phyloP scores from a whole-genome alignment of 1,140 invertebrate genomes.

The Marisa cornuarietis region DNA sequence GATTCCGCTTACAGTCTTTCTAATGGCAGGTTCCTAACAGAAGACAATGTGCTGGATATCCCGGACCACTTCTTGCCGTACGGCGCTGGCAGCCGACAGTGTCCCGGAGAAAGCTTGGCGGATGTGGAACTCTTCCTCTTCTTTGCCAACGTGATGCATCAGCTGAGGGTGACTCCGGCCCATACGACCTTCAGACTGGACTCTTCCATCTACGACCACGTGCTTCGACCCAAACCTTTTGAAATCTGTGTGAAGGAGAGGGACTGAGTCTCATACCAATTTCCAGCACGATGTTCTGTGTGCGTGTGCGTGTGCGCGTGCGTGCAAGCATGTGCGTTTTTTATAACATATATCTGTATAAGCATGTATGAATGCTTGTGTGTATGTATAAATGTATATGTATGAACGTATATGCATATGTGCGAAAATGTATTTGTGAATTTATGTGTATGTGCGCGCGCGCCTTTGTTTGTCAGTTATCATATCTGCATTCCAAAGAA shows the following conservation, averaged over 20 bases:
- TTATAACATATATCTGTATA: background rate
- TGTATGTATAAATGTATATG: background rate
- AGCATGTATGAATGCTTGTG: too few relatives aligned
- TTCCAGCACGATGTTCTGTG: background rate
- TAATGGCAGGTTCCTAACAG: conserved; percentile 46
- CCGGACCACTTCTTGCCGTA: conserved; percentile 55
- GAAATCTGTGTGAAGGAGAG: conserved; percentile 35
- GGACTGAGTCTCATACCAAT: conserved; percentile 10
- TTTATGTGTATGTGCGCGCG: conserved; percentile 5
- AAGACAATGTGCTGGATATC: conserved; percentile 37
- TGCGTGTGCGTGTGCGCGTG: background rate
- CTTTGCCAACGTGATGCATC: conserved; percentile 48
- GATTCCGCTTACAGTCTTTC: background rate
- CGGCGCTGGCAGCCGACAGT: conserved; percentile 44
- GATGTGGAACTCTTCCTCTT: conserved; percentile 50
- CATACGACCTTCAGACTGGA: conserved; percentile 36
- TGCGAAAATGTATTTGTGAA: background rate
- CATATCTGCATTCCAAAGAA: background rate
- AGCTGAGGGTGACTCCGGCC: conserved; percentile 28
- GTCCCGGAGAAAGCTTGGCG: conserved; percentile 50
- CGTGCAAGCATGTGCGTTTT: background rate
- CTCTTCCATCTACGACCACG: conserved; percentile 36
- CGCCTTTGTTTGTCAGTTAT: background rate
- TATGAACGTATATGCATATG: background rate
- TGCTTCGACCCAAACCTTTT: conserved; percentile 46